Evolutionary conservation across 1,140 invertebrate species (phyloP), one percentile per base, ranked within the genome.

Genomic region (Macrosteles quadrilineatus): DNA sequence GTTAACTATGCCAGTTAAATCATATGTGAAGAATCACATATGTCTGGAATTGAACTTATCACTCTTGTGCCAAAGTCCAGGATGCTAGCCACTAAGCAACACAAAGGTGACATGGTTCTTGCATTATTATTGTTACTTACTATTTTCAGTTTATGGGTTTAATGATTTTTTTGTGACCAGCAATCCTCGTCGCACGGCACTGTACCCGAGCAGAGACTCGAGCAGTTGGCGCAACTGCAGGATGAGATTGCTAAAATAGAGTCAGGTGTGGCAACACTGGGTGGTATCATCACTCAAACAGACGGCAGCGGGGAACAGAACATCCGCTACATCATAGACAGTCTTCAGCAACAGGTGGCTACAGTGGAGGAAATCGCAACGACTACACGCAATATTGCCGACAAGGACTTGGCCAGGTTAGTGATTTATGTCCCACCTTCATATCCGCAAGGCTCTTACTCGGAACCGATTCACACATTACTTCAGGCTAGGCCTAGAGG

Each of bases 231-330:
- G 30, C 79, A 79, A 1, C 76, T 87, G 0, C 82, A 85, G 71
- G 78, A 83, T 67, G 85, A 87, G 71, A 79, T 86, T 0, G 79
- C 82, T 57, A 83, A 85, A 0, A 86, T 90, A 31, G 85, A 87
- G 75, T 83, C 85, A 74, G 82, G 89, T 30, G 62, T 72, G 62
- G 55, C 45, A n/a, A 45, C 21, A 11, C 31, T 72, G 29, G 47
- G 31, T 27, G 36, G 36, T 23, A 43, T 36, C 36, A 45, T 36
- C 27, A 25, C 45, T 47, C 45, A 32, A 25, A 25, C 36, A 12
- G 55, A 63, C 21, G 50, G 68, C 17, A 68, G 40, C 17, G 21
- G 53, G 43, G 32, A 57, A 32, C 21, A 73, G 59, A 31, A 62
- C 65, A 70, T 70, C 1, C 45, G 36, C 4, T 47, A 55, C 19